Percentiles rank a stretch among this genome's conserved stretches.
These are phyloP conservation scores for Gnathochromis pfefferi DNA, from an alignment of 2,113 vertebrate genomes.

Conservation along the genomic window DNA sequence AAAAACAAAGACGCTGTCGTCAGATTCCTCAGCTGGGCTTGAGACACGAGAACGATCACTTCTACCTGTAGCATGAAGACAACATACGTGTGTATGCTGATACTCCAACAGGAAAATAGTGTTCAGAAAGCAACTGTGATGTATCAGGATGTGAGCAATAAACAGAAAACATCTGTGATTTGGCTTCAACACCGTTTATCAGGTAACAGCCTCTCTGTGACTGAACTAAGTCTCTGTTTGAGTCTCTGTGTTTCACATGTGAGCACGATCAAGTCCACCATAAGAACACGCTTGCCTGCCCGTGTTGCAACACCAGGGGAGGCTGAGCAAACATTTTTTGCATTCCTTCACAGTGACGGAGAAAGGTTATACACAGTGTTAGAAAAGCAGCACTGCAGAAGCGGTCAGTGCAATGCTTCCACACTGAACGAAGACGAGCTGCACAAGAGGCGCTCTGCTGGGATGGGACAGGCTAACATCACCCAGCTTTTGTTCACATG, in stretches of 20 bases:
- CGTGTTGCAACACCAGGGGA: slow-evolving; percentile 43
- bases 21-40: neutral
- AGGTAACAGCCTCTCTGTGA: neutral
- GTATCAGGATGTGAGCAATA: neutral
- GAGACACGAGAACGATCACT: neutral
- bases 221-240: neutral
- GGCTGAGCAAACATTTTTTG: slow-evolving; percentile 60
- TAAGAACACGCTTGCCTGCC: neutral
- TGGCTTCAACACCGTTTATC: neutral
- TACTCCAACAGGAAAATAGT: neutral
- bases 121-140: neutral
- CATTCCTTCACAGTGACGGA: slow-evolving; percentile 51
- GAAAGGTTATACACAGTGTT: slow-evolving; percentile 14
- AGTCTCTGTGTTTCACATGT: neutral
- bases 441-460: neutral
- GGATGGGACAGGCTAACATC: neutral
- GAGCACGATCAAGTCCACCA: neutral
- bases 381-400: slow-evolving; percentile 36
- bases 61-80: neutral
- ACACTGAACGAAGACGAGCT: neutral
- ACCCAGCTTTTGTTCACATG: neutral
- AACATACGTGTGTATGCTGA: neutral
- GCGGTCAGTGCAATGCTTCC: neutral
- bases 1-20: neutral
- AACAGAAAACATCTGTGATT: neutral